Base-by-base conservation (phyloP, 2,113 vertebrate genomes). In the Pterophyllum scalare region DNA sequence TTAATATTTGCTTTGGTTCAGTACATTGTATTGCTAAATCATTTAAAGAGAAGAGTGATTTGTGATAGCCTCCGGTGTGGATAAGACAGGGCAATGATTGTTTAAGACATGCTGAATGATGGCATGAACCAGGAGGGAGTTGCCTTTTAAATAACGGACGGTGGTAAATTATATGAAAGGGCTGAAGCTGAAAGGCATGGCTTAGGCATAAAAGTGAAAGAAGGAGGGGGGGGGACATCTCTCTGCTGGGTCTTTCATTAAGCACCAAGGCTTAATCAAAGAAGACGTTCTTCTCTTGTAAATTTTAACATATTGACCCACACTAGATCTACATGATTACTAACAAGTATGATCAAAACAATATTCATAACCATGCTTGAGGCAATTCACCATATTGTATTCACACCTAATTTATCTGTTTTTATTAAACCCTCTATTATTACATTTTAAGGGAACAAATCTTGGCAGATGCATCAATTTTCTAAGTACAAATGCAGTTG, bases 101-200 rank as follows among this genome's bases (percentile, higher is more conserved):
- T 89, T 85, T 89, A 87, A 85, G 87, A 88, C 84, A 82, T 88
- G 82, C 72, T 87, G 89, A 93, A 89, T 88, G 82, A 85, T 89
- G 87, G 61, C 64, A 9, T 83, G 85, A 90, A 83, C 61, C 87
- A 87, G 81, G 64, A 79, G 78, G 79, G 81, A 91, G 83, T 61
- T 84, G 77, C 79, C 77, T 88, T 88, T 91, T 89, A 83, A 92
- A 90, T 88, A 87, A 88, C 87, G 84, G 52, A 88, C 26, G 31
- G 80, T 62, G 75, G 33, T 87, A 88, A 91, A 91, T 88, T 80
- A 89, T 81, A 77, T 22, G 77, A 87, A 67, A 72, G 31, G 75
- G 72, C 35, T 65, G 43, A 60, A 79, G 80, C 83, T 85, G 84
- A 91, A 82, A 90, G 79, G 77, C 80, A 89, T 9, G 22, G 74